These are phyloP conservation scores for Diadegma fenestrale DNA, from an alignment of 2,888 invertebrate species.

Conservation along the genomic window DNA sequence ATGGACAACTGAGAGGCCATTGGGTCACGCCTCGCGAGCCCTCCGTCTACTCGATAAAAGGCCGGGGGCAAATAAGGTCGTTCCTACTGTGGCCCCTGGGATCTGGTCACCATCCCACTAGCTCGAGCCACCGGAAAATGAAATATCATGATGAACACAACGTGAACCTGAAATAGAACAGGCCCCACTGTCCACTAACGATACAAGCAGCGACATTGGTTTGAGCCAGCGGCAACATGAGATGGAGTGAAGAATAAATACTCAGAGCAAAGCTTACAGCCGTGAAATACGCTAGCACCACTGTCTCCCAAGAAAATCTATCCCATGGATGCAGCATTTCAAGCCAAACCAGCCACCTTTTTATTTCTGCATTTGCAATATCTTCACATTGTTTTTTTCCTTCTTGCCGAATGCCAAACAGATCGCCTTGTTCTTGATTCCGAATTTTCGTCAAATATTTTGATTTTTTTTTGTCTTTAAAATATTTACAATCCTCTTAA, in stretches of 20 bases:
- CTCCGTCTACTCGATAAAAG: not conserved
- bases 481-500: too few species aligned
- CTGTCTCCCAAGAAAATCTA: constrained; percentile 25
- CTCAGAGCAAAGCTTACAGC: constrained; percentile 47
- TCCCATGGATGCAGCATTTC: not conserved
- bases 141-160: constrained; percentile 70
- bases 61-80: constrained; percentile 65
- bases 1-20: not conserved
- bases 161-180: constrained; percentile 48
- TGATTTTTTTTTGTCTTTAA: too few species aligned
- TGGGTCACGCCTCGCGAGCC: constrained; percentile 14
- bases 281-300: constrained; percentile 49
- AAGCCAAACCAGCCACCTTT: not conserved
- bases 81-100: constrained; percentile 72
- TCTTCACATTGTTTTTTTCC: not conserved
- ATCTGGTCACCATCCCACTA: constrained; percentile 66
- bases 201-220: constrained; percentile 46
- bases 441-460: too few species aligned
- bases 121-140: constrained; percentile 76
- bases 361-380: not conserved
- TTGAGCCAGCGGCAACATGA: constrained; percentile 29
- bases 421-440: not conserved
- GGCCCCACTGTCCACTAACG: constrained; percentile 50
- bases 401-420: not conserved
- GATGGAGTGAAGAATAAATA: constrained; percentile 62